Percentiles rank a stretch among this genome's conserved stretches.
phyloP scores from a whole-genome alignment of 2,113 vertebrate species.

The Ivindomyrus marchei region DNA sequence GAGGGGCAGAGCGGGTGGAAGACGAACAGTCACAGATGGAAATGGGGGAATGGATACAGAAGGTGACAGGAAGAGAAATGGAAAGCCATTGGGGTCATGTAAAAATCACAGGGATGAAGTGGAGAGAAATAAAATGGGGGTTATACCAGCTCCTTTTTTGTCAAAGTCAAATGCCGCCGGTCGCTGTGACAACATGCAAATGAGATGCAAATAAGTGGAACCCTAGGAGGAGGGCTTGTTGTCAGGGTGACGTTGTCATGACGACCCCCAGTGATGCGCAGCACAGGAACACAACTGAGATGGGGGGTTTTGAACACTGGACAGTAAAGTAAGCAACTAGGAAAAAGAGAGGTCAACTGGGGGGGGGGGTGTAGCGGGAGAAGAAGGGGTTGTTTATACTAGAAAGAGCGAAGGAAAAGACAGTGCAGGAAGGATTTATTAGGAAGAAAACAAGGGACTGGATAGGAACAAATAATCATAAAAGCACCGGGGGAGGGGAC shows the following conservation, averaged over 20 bases:
- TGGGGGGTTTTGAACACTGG: conserved; percentile 14
- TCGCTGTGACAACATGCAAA: conserved; percentile 65
- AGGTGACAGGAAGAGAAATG: conserved; percentile 19
- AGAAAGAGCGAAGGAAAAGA: not conserved
- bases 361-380: not conserved
- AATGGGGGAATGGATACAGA: conserved; percentile 30
- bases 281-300: conserved; percentile 32
- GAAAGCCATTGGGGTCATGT: conserved; percentile 8
- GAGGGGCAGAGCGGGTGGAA: not conserved
- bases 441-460: conserved; percentile 35
- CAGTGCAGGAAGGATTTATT: not conserved
- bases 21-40: conserved; percentile 8
- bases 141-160: conserved; percentile 43
- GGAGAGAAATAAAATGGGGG: not conserved
- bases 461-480: conserved; percentile 18
- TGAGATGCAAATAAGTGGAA: conserved; percentile 61
- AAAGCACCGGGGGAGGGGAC: conserved; percentile 24
- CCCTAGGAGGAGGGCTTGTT: conserved; percentile 46
- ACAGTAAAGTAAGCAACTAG: not conserved
- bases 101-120: conserved; percentile 16
- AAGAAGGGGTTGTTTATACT: not conserved
- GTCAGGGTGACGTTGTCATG: conserved; percentile 58
- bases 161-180: conserved; percentile 58
- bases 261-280: conserved; percentile 48
- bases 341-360: not conserved